These are phyloP conservation scores for Hydrochoerus hydrochaeris DNA, from an alignment of 2,113 vertebrate species.

Conservation along the genomic window DNA sequence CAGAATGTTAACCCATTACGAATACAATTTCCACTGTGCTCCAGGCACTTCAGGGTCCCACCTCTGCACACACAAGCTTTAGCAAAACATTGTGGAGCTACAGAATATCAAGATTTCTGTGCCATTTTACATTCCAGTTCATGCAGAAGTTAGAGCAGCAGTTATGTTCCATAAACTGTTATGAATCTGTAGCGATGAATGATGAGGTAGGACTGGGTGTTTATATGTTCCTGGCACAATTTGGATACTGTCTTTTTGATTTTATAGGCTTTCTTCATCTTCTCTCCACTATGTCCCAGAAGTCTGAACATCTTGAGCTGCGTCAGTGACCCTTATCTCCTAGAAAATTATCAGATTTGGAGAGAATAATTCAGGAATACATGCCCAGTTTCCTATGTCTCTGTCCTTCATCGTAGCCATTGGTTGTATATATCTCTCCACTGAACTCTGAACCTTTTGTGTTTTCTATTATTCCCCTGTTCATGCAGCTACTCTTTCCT, in stretches of 20 bases:
- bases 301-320: background rate
- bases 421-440: background rate
- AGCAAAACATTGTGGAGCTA: background rate
- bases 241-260: background rate
- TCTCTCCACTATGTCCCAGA: background rate
- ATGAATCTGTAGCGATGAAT: background rate
- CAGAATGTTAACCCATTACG: background rate
- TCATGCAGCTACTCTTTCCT: background rate
- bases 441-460: background rate
- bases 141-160: background rate
- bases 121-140: background rate
- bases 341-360: background rate
- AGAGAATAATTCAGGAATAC: background rate
- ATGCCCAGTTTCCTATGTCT: background rate
- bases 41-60: background rate
- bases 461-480: background rate
- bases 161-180: background rate
- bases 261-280: background rate
- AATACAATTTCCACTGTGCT: background rate
- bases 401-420: background rate
- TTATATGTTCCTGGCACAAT: background rate
- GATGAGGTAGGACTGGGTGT: rapidly evolving
- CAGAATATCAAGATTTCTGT: background rate
- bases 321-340: background rate
- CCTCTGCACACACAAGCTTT: background rate